phyloP scores from a whole-genome alignment of 2,888 invertebrate genomes.

The Liposcelis brunnea region DNA sequence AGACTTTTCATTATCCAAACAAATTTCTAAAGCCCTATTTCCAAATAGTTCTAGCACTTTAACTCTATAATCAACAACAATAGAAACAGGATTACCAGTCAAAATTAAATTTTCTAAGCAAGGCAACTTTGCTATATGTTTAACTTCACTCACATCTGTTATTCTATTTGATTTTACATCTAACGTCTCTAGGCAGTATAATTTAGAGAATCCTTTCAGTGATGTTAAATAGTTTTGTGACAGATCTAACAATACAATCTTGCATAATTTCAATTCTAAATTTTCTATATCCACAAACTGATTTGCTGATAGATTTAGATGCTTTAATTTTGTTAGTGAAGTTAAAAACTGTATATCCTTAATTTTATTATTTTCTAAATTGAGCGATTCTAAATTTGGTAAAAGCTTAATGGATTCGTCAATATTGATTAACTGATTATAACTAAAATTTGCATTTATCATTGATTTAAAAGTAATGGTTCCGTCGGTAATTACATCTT shows the following conservation, averaged over 20 bases:
- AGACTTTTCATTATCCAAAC: constrained; percentile 73
- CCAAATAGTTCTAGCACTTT: constrained; percentile 79
- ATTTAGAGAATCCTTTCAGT: constrained; percentile 54
- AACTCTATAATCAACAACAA: constrained; percentile 73
- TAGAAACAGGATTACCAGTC: constrained; percentile 78
- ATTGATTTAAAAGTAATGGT: constrained; percentile 6
- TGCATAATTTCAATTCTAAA: constrained; percentile 73
- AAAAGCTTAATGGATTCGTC: constrained; percentile 65
- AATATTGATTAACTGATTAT: constrained; percentile 39
- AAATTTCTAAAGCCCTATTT: constrained; percentile 62
- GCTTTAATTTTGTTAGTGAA: constrained; percentile 54
- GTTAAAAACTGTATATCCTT: constrained; percentile 57
- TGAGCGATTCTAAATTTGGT: constrained; percentile 50
- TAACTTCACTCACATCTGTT: constrained; percentile 61
- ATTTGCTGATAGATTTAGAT: constrained; percentile 67
- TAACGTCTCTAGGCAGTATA: constrained; percentile 71
- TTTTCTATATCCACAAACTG: constrained; percentile 50
- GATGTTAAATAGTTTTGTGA: constrained; percentile 66
- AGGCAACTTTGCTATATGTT: constrained; percentile 61
- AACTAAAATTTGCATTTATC: constrained; percentile 15
- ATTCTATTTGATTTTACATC: constrained; percentile 79
- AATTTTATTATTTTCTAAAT: constrained; percentile 63
- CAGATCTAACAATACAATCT: constrained; percentile 68
- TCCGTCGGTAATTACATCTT: constrained; percentile 22
- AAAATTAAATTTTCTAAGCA: constrained; percentile 73